These are phyloP conservation scores for Porites cylindrica DNA, from an alignment of 92 coral and sea anemone species.

Conservation along the genomic window DNA sequence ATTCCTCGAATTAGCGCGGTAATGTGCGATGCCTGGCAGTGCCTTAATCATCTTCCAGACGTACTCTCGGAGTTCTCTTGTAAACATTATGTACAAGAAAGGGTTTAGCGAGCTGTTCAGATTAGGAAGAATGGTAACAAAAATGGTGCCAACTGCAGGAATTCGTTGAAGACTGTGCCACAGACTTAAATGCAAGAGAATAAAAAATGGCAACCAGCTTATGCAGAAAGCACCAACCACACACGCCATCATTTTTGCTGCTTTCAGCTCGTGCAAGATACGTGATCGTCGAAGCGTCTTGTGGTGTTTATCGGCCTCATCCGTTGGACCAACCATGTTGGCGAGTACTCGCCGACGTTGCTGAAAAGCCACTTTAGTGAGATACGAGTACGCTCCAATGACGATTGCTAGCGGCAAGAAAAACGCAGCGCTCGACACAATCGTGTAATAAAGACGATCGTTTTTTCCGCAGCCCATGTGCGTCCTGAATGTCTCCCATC, in stretches of 20 bases:
- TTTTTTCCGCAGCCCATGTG: constrained; percentile 53
- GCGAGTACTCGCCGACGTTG: constrained; percentile 66
- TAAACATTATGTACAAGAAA: constrained; percentile 79
- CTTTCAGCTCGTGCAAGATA: constrained; percentile 75
- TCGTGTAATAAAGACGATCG: constrained; percentile 76
- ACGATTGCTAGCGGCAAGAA: constrained; percentile 75
- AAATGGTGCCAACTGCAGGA: constrained; percentile 9
- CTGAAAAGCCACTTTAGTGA: constrained; percentile 70
- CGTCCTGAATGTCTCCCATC: constrained; percentile 49
- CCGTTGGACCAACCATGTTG: constrained; percentile 47
- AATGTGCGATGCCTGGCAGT: constrained; percentile 7
- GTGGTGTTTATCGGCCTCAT: constrained; percentile 20
- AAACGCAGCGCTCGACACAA: constrained; percentile 74
- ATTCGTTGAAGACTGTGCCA: constrained; percentile 57
- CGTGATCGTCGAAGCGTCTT: constrained; percentile 55
- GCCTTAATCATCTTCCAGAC: constrained; percentile 24
- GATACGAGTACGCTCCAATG: constrained; percentile 73
- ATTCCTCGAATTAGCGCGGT: background rate
- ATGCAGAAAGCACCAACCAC: constrained; percentile 80
- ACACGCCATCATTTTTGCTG: constrained; percentile 85
- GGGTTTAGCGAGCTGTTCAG: constrained; percentile 83
- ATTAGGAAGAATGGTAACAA: constrained; percentile 78
- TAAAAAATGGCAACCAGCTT: constrained; percentile 86
- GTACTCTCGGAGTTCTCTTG: constrained; percentile 75
- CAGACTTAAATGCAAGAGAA: constrained; percentile 66